Base-by-base conservation (phyloP, 2,888 invertebrate genomes). In the Ophion slaviceki region DNA sequence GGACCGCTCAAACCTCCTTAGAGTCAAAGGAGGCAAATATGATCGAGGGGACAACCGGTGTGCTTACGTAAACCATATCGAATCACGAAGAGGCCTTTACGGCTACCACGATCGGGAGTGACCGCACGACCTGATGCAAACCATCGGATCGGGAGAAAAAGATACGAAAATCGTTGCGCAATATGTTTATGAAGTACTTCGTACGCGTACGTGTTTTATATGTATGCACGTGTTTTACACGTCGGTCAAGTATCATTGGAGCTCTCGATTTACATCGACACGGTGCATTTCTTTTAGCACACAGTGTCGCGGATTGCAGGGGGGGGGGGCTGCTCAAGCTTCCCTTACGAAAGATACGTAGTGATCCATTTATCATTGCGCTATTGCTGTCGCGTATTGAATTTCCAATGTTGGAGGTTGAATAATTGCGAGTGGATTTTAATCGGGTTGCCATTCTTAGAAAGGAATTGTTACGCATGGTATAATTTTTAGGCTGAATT, bases 11-110 rank as follows among this genome's bases (percentile, higher is more conserved):
- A 32, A 32, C 32, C 32, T 32, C 32, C 5, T 53, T 28, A 74
- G n/a, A 62, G 53, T 74, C 67, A 68, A 72, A 5, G 0, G n/a
- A 17, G 32, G 24, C 17, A 59, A 77, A 66, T 70, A 76, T 47
- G 1, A 36, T 24, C 62, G 70, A 70, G 47, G 76, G 80, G 72
- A 85, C 76, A 80, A 83, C 85, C 85, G 82, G 82, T 82, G 79
- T 66, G 75, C 75, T 86, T 86, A 83, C 74, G 36, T 86, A 84
- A 84, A 45, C 67, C 79, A 67, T 72, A 77, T 72, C 72, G 61
- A 86, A 76, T 80, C 71, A 75, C 74, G 85, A 68, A 78, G 78
- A 62, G 70, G 32, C 36, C 32, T 79, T 47, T 32, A 57, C 62
- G 57, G 53, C 82, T 53, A 76, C 74, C 40, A 59, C 79, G 61